Percentiles rank a stretch among this genome's conserved stretches.
Conservation (phyloP, 2,888 invertebrate species). For the Dryobotodes eremita region DNA sequence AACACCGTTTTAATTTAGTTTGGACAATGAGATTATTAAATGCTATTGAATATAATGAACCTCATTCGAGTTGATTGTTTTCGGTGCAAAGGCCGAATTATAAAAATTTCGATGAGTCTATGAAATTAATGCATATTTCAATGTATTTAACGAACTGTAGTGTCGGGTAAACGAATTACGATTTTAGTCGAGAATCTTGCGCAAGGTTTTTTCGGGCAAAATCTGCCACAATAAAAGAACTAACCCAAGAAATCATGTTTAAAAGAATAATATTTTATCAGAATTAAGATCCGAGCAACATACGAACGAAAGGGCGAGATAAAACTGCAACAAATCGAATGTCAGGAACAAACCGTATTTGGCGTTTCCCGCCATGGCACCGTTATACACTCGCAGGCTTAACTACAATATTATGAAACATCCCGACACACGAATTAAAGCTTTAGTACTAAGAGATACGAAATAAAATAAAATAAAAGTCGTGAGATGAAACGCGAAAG, state of each 20-base stretch:
- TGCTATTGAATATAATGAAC: conserved; percentile 59
- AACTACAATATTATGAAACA: conserved; percentile 59
- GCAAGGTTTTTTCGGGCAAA: not conserved
- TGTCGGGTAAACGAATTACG: conserved; percentile 20
- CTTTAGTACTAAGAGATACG: conserved; percentile 57
- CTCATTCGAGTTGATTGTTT: conserved; percentile 56
- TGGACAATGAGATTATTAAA: conserved; percentile 66
- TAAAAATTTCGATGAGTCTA: conserved; percentile 23
- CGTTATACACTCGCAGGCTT: conserved; percentile 79
- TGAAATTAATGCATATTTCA: conserved; percentile 20
- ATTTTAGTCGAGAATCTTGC: not conserved
- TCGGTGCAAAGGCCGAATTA: conserved; percentile 38
- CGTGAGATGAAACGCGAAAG: conserved; percentile 60
- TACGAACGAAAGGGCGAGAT: conserved; percentile 70
- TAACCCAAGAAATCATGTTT: conserved; percentile 21
- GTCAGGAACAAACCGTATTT: conserved; percentile 84
- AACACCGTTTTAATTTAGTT: conserved; percentile 69
- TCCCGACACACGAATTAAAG: conserved; percentile 49
- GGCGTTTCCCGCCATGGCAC: conserved; percentile 75
- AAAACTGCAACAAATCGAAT: conserved; percentile 86
- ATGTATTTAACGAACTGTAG: conserved; percentile 8
- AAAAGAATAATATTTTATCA: conserved; percentile 55
- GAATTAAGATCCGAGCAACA: conserved; percentile 49
- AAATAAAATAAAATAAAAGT: conserved; percentile 33
- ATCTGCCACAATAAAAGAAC: conserved; percentile 7